Percentiles rank a stretch among this genome's conserved stretches.
phyloP scores from a whole-genome alignment of 2,888 invertebrate species.

The Lithophane ornitopus region DNA sequence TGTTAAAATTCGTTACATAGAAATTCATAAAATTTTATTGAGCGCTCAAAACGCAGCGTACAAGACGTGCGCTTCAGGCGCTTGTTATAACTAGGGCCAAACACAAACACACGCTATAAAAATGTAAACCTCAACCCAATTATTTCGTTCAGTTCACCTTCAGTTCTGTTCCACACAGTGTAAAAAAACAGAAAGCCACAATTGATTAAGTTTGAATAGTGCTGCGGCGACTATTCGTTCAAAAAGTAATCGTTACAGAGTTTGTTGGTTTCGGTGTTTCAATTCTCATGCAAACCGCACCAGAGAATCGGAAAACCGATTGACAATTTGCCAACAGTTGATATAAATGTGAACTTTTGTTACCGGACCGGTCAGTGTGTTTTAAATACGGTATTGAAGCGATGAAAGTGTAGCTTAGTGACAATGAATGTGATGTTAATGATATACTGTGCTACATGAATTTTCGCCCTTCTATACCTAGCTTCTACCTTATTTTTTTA shows the following conservation, averaged over 20 bases:
- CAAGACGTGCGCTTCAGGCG: too few relatives aligned
- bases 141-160: slow-evolving; percentile 22
- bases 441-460: background rate
- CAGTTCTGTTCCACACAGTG: slow-evolving; percentile 16
- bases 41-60: too few relatives aligned
- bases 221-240: slow-evolving; percentile 65
- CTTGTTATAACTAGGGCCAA: too few relatives aligned
- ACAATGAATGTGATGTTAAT: slow-evolving; percentile 10
- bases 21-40: too few relatives aligned
- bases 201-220: slow-evolving; percentile 66
- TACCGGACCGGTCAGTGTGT: slow-evolving; percentile 10
- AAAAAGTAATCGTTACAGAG: slow-evolving; percentile 71
- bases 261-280: slow-evolving; percentile 73
- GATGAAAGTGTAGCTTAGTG: slow-evolving; percentile 5
- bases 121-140: slow-evolving; percentile 16
- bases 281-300: slow-evolving; percentile 75
- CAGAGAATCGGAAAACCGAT: slow-evolving; percentile 70
- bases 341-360: slow-evolving; percentile 60
- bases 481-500: too few relatives aligned
- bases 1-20: too few relatives aligned
- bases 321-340: slow-evolving; percentile 73
- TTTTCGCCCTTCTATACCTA: too few relatives aligned
- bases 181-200: slow-evolving; percentile 47
- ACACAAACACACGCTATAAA: background rate
- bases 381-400: slow-evolving; percentile 41